phyloP scores from a whole-genome alignment of 2,113 vertebrate species.

The Rhea americana region DNA sequence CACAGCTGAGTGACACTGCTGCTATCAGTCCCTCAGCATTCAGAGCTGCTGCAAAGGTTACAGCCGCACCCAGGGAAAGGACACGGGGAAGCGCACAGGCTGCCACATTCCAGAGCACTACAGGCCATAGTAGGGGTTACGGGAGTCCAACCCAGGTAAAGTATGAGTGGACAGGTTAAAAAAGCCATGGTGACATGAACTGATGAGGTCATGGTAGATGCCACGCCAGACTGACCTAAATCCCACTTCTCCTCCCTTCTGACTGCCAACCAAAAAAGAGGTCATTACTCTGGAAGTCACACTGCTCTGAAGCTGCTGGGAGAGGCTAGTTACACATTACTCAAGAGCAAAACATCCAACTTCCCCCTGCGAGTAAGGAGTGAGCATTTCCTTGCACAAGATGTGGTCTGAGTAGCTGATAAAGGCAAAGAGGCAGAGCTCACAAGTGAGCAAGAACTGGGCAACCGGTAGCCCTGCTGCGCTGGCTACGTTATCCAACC shows the following conservation, averaged over 20 bases:
- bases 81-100: not conserved
- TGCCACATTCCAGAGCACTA: not conserved
- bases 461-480: not conserved
- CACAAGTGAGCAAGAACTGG: not conserved
- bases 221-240: constrained; percentile 11
- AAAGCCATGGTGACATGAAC: not conserved
- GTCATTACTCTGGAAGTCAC: constrained; percentile 41
- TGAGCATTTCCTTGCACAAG: constrained; percentile 35
- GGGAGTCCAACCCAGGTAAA: not conserved
- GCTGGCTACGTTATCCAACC: not conserved
- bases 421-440: constrained; percentile 42
- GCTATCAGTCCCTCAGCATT: not conserved
- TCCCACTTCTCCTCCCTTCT: constrained; percentile 56
- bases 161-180: not conserved
- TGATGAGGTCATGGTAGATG: not conserved
- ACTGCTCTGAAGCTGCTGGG: not conserved
- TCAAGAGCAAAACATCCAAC: constrained; percentile 35
- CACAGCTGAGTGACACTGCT: not conserved
- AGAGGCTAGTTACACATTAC: constrained; percentile 61
- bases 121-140: accelerated
- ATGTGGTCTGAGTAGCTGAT: not conserved
- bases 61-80: not conserved
- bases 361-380: constrained; percentile 25
- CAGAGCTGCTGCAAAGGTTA: not conserved
- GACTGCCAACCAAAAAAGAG: constrained; percentile 48